phyloP scores from a whole-genome alignment of 2,113 vertebrate genomes.

The Cryptotis parvus region DNA sequence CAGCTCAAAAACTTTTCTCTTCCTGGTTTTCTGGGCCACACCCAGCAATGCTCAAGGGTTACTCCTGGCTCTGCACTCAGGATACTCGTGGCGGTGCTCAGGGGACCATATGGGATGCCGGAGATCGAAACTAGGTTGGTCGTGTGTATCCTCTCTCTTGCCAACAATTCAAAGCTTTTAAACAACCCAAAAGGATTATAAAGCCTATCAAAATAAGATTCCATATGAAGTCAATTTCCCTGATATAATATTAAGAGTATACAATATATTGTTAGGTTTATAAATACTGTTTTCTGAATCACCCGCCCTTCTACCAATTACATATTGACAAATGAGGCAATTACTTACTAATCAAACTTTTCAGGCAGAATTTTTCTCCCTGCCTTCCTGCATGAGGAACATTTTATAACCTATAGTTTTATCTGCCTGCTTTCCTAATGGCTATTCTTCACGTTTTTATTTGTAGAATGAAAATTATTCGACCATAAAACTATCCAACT shows the following conservation, averaged over 20 bases:
- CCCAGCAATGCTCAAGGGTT: no score
- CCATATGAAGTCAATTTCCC: constrained; percentile 42
- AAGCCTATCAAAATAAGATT: constrained; percentile 61
- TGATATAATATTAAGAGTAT: constrained; percentile 14
- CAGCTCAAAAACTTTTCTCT: background rate
- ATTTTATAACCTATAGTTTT: background rate
- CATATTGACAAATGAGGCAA: constrained; percentile 49
- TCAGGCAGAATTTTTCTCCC: constrained; percentile 21
- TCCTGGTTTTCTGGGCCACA: no score
- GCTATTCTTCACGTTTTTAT: constrained; percentile 14
- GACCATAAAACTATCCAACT: background rate
- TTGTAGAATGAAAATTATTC: constrained; percentile 7
- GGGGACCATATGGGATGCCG: no score
- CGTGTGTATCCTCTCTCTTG: no score
- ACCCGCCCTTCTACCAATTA: background rate
- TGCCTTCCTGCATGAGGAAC: constrained; percentile 5
- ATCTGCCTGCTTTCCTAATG: background rate
- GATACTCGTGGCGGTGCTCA: no score
- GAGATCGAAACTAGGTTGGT: no score
- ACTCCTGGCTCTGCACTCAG: no score
- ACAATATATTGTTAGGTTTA: background rate
- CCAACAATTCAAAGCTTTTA: background rate
- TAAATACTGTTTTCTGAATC: constrained; percentile 49
- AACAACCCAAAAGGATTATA: constrained; percentile 33
- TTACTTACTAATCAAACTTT: constrained; percentile 44